Evolutionary conservation across 2,797 vertebrate genomes (phyloP).

Genomic region (Lateolabrax maculatus): DNA sequence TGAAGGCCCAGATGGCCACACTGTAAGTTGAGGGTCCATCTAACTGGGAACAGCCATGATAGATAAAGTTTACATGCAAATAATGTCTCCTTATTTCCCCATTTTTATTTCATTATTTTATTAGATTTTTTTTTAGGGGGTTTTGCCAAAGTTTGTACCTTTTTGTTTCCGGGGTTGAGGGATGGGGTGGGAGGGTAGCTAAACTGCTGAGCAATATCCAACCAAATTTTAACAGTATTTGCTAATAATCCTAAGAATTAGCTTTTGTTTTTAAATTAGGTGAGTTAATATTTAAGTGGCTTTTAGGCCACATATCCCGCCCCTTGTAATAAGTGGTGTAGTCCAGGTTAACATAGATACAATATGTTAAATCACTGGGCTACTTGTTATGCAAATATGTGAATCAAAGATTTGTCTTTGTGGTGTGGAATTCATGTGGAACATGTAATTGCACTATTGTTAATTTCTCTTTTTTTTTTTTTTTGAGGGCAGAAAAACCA

Average conservation of each 20-base stretch:
- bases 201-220: slow-evolving; percentile 78
- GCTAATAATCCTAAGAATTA: slow-evolving; percentile 75
- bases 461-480: slow-evolving; percentile 60
- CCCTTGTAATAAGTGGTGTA: slow-evolving; percentile 51
- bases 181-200: slow-evolving; percentile 42
- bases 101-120: slow-evolving; percentile 32
- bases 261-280: slow-evolving; percentile 52
- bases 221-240: slow-evolving; percentile 76
- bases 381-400: slow-evolving; percentile 84
- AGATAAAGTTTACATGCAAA: slow-evolving; percentile 78
- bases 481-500: slow-evolving; percentile 76
- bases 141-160: slow-evolving; percentile 78
- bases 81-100: slow-evolving; percentile 50
- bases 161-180: slow-evolving; percentile 36
- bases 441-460: slow-evolving; percentile 85
- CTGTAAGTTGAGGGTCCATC: slow-evolving; percentile 65
- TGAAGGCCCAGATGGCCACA: slow-evolving; percentile 71
- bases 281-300: slow-evolving; percentile 49
- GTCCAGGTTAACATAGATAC: slow-evolving; percentile 71
- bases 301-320: slow-evolving; percentile 37
- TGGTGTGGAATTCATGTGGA: slow-evolving; percentile 84
- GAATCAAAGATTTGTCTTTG: slow-evolving; percentile 78
- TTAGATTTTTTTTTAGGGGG: slow-evolving; percentile 10
- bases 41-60: slow-evolving; percentile 70
- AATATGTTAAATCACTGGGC: slow-evolving; percentile 79